phyloP scores from a whole-genome alignment of 1,140 invertebrate genomes.

The Contarinia nasturtii region DNA sequence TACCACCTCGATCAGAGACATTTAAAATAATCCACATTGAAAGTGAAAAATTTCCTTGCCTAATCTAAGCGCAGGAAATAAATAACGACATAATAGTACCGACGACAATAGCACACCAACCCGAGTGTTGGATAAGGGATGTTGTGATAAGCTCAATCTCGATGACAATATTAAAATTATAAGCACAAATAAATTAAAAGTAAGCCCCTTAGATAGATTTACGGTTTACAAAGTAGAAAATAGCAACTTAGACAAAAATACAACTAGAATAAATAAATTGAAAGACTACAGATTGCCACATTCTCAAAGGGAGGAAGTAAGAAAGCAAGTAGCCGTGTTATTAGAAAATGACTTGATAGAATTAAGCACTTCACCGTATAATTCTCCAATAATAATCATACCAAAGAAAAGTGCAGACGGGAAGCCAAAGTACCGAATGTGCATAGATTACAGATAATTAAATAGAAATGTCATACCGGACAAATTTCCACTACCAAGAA shows the following conservation, averaged over 20 bases:
- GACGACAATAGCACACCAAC: too few species aligned
- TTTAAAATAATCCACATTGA: too few species aligned
- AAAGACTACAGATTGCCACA: neutral
- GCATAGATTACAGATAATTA: constrained; percentile 3
- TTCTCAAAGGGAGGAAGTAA: neutral
- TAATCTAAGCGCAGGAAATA: too few species aligned
- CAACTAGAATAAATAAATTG: constrained; percentile 1
- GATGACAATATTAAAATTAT: too few species aligned
- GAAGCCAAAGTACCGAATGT: constrained; percentile 1
- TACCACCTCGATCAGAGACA: neutral
- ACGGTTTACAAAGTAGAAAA: neutral
- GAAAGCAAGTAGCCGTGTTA: constrained; percentile 1
- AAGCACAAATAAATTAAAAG: too few species aligned
- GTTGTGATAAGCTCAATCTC: too few species aligned
- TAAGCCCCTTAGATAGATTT: too few species aligned
- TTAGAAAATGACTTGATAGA: constrained; percentile 3
- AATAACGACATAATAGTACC: too few species aligned
- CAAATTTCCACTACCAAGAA: constrained; percentile 24
- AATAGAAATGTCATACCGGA: constrained; percentile 9
- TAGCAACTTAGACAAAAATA: neutral
- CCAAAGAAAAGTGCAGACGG: neutral
- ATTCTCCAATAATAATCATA: constrained; percentile 1
- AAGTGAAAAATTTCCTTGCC: too few species aligned
- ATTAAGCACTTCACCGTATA: neutral
- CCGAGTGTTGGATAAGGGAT: too few species aligned